Evolutionary conservation across 2,888 invertebrate genomes (phyloP), one percentile per base, ranked within the genome.

Genomic region (Andrena hattorfiana): DNA sequence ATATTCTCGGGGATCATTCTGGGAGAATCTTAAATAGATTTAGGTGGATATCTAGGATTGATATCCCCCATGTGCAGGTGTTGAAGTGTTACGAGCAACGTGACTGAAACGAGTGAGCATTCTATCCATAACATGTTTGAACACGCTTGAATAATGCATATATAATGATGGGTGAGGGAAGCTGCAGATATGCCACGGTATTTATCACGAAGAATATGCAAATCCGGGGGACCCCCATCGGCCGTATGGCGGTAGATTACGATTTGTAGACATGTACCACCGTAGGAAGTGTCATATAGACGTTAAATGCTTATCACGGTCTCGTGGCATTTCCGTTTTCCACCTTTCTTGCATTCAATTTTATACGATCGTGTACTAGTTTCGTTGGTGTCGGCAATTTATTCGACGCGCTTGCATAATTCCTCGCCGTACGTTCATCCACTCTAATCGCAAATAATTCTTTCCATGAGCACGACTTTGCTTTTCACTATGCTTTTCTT

Each of bases 201-300:
- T 60, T 51, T 78, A 80, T 78, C 79, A 30, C 35, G 5, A 48
- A n/a, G 48, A 6, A 71, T 51, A 80, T 71, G 71, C 23, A 80
- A 71, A 71, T 81, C n/a, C 10, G 3, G 26, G 32, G 60, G 70
- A 69, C 70, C 78, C 42, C 78, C 42, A 69, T 70, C 59, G 23
- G 23, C 16, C 23, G 2, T 16, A 48, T 68, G 30, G 10, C n/a
- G 77, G 62, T 63, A 42, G 20, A 5, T 4, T 42, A 13, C 16
- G 63, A 20, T 35, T 63, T 56, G 26, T 23, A 35, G 7, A 63
- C 20, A 63, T 8, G 42, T 42, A 42, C 63, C 30, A 49, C 49
- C 60, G 60, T 60, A 20, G 48, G 28, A 60, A 32, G 13, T 30
- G 7, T 28, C 20, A 20, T 28, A 28, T 13, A 60, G 48, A 6